Evolutionary conservation across 2,888 invertebrate genomes (phyloP), one percentile per base, ranked within the genome.

Genomic region (Caenorhabditis sp.): DNA sequence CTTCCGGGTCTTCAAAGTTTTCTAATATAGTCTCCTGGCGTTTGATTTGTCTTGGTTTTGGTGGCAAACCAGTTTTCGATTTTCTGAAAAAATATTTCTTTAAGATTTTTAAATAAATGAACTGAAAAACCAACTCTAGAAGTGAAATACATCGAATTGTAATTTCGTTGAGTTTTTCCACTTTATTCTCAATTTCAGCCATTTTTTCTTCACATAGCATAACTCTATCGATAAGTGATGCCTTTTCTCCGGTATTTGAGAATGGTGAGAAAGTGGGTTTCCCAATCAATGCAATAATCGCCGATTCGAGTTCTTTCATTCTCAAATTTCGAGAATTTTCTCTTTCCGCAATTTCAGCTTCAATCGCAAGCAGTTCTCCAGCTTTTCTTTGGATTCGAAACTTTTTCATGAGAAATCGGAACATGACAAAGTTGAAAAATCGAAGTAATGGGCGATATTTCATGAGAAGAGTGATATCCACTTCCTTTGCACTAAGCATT

Each of bases 351-450:
- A 84, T 75, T 64, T 84, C 84, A 14, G 76, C 77, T 54, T 83
- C 83, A 53, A 82, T 83, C 51, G 80, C 79, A 10, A 79, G 54
- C 10, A 84, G 60, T 55, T 83, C 81, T 31, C 83, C 82, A 31
- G 84, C 81, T 55, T 82, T 83, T 23, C 84, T 58, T 53, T 79
- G 76, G 50, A 68, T 67, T 24, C 68, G 57, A 27, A 80, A 78
- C 50, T 78, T 80, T 53, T 74, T 79, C 72, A 75, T 76, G 10
- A 70, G 55, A 26, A 70, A 64, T 5, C 76, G 73, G 66, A 84
- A 84, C 57, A 78, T 63, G n/a, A 84, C 67, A 65, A 79, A 84
- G 57, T 81, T 79, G 68, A 81, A 69, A 62, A 84, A 81, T 10
- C 82, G 78, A 1, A 84, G 73, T 17, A 84, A 76, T 5, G 79